Base-by-base conservation (phyloP, 2,113 vertebrate genomes). In the Menidia beryllina region DNA sequence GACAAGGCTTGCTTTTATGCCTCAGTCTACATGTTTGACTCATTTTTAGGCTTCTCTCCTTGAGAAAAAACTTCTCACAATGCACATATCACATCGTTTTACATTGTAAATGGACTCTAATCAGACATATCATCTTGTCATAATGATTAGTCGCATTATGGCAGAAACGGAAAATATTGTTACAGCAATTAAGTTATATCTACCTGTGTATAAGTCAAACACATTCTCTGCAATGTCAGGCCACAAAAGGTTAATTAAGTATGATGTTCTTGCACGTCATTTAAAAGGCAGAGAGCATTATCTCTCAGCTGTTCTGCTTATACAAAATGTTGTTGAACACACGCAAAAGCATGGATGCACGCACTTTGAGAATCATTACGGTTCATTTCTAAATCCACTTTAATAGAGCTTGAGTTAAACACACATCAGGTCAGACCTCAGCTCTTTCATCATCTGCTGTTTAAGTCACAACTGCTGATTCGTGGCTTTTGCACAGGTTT, bases 401-500 rank as follows among this genome's bases (percentile, higher is more conserved):
- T 79, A 55, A 56, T 45, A 12, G 36, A 74, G 24, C 17, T 27
- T 39, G 48, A 72, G 43, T 69, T 53, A 69, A 50, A 58, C 38
- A 58, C 36, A 41, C 54, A 30, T 48, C n/a, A 63, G 55, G 69
- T 76, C 72, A 60, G 50, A 63, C 21, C 62, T 60, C 45, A 52
- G 2, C 11, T 56, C 39, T 59, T 53, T 72, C 47, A 58, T 82
- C 48, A 53, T 49, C 60, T 58, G 69, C 52, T 77, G 55, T 36
- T 65, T 41, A 58, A 52, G 69, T 43, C 54, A 72, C 51, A 58
- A 66, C 1, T 41, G 66, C 51, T 72, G 78, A 81, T 75, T 79
- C 83, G 77, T 80, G 59, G 60, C 8, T 68, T 51, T 58, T 72
- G 52, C 76, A 59, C 81, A 74, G 75, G 76, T 84, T 69, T 72